Evolutionary conservation across 2,113 vertebrate species (phyloP).

Genomic region (Prietella phreatophila): DNA sequence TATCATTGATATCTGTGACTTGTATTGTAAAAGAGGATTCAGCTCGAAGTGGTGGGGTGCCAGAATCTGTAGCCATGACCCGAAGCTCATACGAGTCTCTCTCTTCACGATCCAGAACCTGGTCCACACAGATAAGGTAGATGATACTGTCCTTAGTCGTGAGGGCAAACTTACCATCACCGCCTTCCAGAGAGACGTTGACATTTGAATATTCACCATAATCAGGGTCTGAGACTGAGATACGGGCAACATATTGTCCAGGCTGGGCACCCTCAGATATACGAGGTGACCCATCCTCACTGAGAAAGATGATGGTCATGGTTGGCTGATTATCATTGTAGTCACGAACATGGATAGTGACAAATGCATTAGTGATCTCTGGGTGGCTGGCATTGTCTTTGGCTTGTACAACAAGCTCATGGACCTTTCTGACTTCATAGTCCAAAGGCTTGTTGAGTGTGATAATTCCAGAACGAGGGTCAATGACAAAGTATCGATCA

Average conservation of each 20-base stretch:
- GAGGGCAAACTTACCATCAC: constrained; percentile 95
- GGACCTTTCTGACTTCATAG: constrained; percentile 89
- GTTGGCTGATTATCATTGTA: constrained; percentile 98
- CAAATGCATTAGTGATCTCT: constrained; percentile 92
- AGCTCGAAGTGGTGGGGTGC: constrained; percentile 86
- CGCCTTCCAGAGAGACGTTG: constrained; percentile 93
- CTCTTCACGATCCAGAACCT: constrained; percentile 90
- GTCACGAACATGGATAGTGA: constrained; percentile 94
- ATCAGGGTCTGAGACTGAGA: constrained; percentile 96
- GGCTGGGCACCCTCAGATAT: constrained; percentile 95
- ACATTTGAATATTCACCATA: constrained; percentile 96
- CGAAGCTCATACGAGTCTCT: constrained; percentile 89
- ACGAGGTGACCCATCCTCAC: constrained; percentile 90
- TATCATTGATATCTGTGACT: constrained; percentile 93
- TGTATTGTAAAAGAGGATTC: constrained; percentile 93
- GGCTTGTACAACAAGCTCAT: constrained; percentile 95
- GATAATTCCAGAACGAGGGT: constrained; percentile 86
- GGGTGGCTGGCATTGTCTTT: constrained; percentile 90
- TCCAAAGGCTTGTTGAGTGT: constrained; percentile 90
- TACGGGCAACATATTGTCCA: constrained; percentile 93
- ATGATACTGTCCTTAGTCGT: constrained; percentile 98
- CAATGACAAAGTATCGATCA: constrained; percentile 88
- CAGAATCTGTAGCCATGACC: constrained; percentile 92
- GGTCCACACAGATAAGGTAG: constrained; percentile 96
- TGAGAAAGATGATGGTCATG: constrained; percentile 99